Evolutionary conservation across 2,888 invertebrate species (phyloP).

Genomic region (Mongoloraphidia duomilia): DNA sequence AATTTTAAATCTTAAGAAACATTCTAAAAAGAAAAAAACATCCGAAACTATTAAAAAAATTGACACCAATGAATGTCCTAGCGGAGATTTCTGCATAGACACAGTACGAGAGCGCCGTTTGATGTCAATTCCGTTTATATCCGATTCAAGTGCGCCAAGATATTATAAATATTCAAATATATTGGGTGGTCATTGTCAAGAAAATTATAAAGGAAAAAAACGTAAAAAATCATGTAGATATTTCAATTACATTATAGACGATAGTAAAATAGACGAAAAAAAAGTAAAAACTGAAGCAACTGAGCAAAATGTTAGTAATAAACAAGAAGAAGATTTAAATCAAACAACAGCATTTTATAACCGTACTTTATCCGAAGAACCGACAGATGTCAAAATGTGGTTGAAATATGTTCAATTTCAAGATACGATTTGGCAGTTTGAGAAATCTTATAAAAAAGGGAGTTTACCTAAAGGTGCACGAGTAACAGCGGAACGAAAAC

Average conservation of each 20-base stretch:
- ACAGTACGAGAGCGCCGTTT: no score
- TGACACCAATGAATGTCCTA: no score
- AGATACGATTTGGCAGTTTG: slow-evolving; percentile 31
- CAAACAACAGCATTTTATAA: slow-evolving; percentile 38
- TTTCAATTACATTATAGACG: slow-evolving; percentile 17
- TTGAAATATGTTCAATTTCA: slow-evolving; percentile 44
- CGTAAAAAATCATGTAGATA: slow-evolving; percentile 23
- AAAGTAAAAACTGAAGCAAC: slow-evolving; percentile 17
- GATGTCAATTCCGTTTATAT: slow-evolving; percentile 13
- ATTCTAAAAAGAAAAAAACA: no score
- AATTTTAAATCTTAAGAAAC: no score
- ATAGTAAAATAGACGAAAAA: slow-evolving; percentile 11
- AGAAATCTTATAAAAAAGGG: slow-evolving; percentile 28
- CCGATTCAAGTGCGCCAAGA: slow-evolving; percentile 46
- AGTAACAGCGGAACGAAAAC: slow-evolving; percentile 38
- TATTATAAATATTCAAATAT: slow-evolving; percentile 24
- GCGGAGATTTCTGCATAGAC: no score
- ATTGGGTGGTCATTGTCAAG: background rate
- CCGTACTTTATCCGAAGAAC: slow-evolving; percentile 32
- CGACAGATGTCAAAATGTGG: slow-evolving; percentile 41
- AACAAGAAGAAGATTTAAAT: slow-evolving; percentile 34
- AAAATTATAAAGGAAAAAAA: slow-evolving; percentile 19
- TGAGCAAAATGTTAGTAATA: slow-evolving; percentile 11
- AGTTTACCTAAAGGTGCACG: slow-evolving; percentile 29
- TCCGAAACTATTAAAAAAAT: no score